Percentiles rank a stretch among this genome's conserved stretches.
These are phyloP conservation scores for Lepidothrix coronata DNA, from an alignment of 2,113 vertebrate genomes.

Conservation along the genomic window DNA sequence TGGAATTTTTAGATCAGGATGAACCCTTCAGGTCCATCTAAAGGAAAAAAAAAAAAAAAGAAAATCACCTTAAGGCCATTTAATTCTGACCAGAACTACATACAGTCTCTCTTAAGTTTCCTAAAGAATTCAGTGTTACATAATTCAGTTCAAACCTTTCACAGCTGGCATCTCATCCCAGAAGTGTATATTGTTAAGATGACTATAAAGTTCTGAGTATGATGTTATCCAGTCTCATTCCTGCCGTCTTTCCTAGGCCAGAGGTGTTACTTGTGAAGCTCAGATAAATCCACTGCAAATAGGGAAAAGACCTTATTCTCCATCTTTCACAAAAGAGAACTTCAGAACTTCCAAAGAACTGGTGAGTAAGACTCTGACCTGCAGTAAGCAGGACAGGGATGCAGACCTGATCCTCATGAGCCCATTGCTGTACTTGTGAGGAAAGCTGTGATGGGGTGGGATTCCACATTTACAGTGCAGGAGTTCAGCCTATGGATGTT, in stretches of 20 bases:
- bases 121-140: not conserved
- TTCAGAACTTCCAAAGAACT: conserved; percentile 73
- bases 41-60: too few species aligned
- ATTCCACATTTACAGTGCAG: not conserved
- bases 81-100: not conserved
- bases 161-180: not conserved
- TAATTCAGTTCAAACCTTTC: not conserved
- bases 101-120: not conserved
- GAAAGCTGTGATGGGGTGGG: not conserved
- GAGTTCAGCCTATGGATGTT: not conserved
- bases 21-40: not conserved
- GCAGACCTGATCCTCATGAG: not conserved
- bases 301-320: conserved; percentile 52
- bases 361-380: conserved; percentile 71
- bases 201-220: not conserved
- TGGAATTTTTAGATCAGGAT: not conserved
- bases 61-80: rapidly evolving
- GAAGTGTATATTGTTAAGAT: not conserved
- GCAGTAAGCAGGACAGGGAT: not conserved
- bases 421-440: not conserved
- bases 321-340: conserved; percentile 81
- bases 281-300: conserved; percentile 81
- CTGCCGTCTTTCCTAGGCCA: conserved; percentile 68
- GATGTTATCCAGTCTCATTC: not conserved
- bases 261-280: conserved; percentile 78